phyloP scores from a whole-genome alignment of 1,140 invertebrate species.

The Apis mellifera region DNA sequence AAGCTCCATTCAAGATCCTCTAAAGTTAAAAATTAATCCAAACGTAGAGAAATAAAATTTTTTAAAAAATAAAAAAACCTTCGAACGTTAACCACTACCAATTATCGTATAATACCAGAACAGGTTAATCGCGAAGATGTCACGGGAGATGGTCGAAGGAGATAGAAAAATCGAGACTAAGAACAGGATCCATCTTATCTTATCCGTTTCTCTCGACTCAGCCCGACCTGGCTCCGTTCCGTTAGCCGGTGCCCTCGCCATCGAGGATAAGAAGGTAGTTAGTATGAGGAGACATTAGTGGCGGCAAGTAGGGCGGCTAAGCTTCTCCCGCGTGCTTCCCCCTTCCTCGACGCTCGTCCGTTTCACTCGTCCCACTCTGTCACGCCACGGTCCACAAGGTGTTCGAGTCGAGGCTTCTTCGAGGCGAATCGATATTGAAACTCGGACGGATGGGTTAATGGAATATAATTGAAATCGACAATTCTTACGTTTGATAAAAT shows the following conservation, averaged over 20 bases:
- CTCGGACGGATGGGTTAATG: no score
- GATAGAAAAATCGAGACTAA: slow-evolving; percentile 60
- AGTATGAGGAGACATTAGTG: slow-evolving; percentile 72
- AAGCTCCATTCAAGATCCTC: no score
- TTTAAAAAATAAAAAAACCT: no score
- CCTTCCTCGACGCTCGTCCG: slow-evolving; percentile 1
- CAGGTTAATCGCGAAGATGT: no score
- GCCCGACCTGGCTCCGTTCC: slow-evolving; percentile 32
- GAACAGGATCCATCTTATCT: slow-evolving; percentile 70
- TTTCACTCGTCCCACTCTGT: slow-evolving; percentile 10
- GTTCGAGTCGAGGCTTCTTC: background rate
- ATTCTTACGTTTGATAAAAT: no score
- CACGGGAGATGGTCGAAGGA: background rate
- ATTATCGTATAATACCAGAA: no score
- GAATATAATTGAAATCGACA: no score
- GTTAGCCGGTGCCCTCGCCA: slow-evolving; percentile 37
- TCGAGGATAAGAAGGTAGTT: slow-evolving; percentile 71
- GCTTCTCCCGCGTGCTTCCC: slow-evolving; percentile 46
- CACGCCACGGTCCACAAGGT: background rate
- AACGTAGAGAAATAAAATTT: no score
- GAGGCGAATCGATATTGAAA: background rate
- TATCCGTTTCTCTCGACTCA: slow-evolving; percentile 68
- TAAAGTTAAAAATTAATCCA: no score
- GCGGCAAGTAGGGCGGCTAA: slow-evolving; percentile 66
- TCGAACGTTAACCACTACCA: no score